phyloP scores from a whole-genome alignment of 2,888 invertebrate species.

The Phengaris alcon region DNA sequence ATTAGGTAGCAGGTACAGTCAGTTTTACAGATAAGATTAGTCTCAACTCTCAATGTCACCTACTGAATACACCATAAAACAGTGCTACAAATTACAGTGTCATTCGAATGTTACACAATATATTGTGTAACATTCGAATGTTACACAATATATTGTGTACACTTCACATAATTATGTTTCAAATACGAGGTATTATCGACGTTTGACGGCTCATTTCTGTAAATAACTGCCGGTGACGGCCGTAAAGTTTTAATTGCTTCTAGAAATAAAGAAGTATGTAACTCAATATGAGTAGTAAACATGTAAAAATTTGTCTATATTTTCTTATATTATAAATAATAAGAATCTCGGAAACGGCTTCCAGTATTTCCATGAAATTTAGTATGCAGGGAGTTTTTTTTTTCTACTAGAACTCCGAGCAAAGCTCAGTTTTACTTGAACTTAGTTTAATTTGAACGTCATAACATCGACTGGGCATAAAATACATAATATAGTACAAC shows the following conservation, averaged over 20 bases:
- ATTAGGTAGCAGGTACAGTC: background rate
- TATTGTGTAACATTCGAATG: background rate
- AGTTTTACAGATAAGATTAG: constrained; percentile 1
- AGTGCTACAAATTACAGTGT: background rate
- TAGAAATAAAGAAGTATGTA: background rate
- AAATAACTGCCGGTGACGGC: background rate
- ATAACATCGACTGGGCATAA: too few species aligned
- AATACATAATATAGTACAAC: too few species aligned
- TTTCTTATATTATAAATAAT: background rate
- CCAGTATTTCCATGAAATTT: too few species aligned
- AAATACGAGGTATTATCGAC: background rate
- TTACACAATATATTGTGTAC: background rate
- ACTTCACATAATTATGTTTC: constrained; percentile 7
- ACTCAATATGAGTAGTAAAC: background rate
- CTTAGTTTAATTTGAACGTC: too few species aligned
- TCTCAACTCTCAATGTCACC: constrained; percentile 26
- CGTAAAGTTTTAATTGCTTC: constrained; percentile 13
- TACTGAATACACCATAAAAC: constrained; percentile 17
- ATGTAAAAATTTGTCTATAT: background rate
- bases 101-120: background rate
- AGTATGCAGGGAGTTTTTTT: too few species aligned
- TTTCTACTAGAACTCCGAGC: too few species aligned
- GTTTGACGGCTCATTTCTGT: background rate
- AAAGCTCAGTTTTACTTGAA: too few species aligned
- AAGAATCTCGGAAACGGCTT: background rate